Evolutionary conservation across 2,888 invertebrate species (phyloP).

Genomic region (Chromoteleia sp.): DNA sequence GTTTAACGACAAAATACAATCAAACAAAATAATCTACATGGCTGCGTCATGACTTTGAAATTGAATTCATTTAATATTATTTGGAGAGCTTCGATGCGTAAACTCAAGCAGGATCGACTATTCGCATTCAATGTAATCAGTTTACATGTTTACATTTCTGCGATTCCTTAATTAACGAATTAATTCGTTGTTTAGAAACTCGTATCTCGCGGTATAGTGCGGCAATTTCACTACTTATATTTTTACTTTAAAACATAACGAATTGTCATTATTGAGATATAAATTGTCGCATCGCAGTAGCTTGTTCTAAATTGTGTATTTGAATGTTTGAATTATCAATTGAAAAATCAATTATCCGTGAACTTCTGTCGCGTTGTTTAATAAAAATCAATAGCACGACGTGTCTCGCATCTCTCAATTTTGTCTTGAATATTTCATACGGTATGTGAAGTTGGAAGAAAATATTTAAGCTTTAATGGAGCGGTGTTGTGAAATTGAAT

Average conservation of each 20-base stretch:
- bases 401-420: background rate
- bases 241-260: background rate
- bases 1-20: slow-evolving; percentile 50
- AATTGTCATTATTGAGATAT: no score
- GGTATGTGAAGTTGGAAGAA: background rate
- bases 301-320: no score
- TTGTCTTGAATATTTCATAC: background rate
- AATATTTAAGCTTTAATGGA: slow-evolving; percentile 25
- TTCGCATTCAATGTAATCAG: slow-evolving; percentile 4
- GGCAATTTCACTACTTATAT: no score
- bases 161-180: slow-evolving; percentile 7
- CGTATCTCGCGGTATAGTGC: background rate
- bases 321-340: no score
- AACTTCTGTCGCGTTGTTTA: no score
- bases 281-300: no score
- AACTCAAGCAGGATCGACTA: background rate
- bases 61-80: slow-evolving; percentile 43
- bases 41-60: slow-evolving; percentile 35
- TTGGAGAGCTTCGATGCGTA: background rate
- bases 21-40: slow-evolving; percentile 20
- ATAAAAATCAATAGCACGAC: background rate
- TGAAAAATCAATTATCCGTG: no score
- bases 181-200: background rate
- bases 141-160: background rate
- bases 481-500: slow-evolving; percentile 21